These are phyloP conservation scores for Uropetala carovei DNA, from an alignment of 2,888 invertebrate species.

Conservation along the genomic window DNA sequence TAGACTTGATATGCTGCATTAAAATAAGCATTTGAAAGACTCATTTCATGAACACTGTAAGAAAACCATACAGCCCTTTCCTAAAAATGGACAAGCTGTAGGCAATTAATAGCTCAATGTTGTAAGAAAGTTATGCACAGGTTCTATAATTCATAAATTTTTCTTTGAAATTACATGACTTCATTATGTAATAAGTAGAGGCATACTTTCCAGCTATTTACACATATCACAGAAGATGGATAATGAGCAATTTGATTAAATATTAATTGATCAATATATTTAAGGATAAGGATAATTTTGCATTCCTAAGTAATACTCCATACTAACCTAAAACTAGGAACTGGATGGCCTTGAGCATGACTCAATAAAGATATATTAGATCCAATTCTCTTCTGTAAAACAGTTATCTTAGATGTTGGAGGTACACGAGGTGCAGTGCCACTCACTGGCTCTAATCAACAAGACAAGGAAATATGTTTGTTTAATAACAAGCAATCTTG, in stretches of 20 bases:
- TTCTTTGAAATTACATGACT: too few species aligned
- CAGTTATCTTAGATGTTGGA: conserved; percentile 67
- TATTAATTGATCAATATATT: background rate
- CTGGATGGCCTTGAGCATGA: conserved; percentile 85
- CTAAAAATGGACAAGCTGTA: too few species aligned
- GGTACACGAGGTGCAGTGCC: conserved; percentile 70
- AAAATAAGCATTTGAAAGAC: too few species aligned
- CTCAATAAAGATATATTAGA: conserved; percentile 76
- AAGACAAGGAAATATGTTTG: conserved; percentile 52
- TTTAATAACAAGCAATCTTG: too few species aligned
- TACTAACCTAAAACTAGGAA: conserved; percentile 76
- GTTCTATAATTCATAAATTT: too few species aligned
- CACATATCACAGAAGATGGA: background rate
- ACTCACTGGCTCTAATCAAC: conserved; percentile 69
- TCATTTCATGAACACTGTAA: too few species aligned
- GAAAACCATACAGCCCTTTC: too few species aligned
- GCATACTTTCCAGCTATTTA: too few species aligned
- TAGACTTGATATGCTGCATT: too few species aligned
- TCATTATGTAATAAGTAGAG: too few species aligned
- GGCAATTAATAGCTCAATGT: too few species aligned
- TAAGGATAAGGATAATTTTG: background rate
- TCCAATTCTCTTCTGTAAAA: conserved; percentile 67
- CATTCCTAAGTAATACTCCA: background rate
- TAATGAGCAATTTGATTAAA: background rate
- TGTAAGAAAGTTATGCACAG: too few species aligned